Conservation (phyloP, 23 tunicate genomes). For the Aplidium turbinatum region DNA sequence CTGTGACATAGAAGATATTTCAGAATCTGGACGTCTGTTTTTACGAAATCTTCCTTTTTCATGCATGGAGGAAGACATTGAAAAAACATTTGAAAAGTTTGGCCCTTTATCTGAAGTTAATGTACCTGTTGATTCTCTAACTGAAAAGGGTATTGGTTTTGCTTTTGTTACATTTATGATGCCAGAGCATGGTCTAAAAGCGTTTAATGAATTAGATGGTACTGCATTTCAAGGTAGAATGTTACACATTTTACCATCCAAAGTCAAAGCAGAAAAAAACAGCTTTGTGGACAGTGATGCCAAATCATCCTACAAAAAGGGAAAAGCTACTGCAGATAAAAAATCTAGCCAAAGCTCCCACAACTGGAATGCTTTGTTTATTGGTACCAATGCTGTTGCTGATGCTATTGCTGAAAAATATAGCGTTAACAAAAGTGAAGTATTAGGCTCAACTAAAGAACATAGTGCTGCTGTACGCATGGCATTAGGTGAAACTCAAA, state of each 20-base stretch:
- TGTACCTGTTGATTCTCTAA: constrained; percentile 54
- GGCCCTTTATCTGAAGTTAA: constrained; percentile 68
- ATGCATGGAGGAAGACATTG: constrained; percentile 82
- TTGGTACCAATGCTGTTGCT: constrained; percentile 88
- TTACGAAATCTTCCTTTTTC: constrained; percentile 74
- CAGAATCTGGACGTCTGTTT: constrained; percentile 87
- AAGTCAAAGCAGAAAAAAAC: constrained; percentile 8
- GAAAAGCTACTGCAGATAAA: constrained; percentile 52
- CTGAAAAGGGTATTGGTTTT: constrained; percentile 70
- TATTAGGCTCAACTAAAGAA: constrained; percentile 40
- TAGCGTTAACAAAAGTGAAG: constrained; percentile 42
- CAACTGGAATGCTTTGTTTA: constrained; percentile 92
- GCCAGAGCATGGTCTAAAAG: constrained; percentile 79
- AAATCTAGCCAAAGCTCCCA: constrained; percentile 54
- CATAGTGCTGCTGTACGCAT: constrained; percentile 87
- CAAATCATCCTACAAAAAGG: constrained; percentile 48
- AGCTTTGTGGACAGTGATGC: background rate
- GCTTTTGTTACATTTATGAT: constrained; percentile 75
- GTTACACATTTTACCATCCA: constrained; percentile 83
- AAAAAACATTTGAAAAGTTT: constrained; percentile 41
- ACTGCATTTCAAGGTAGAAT: constrained; percentile 87
- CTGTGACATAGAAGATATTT: constrained; percentile 63
- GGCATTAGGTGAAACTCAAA: constrained; percentile 92
- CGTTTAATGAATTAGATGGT: constrained; percentile 74
- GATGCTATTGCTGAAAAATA: constrained; percentile 82